A percentile compares a stretch with the other conserved stretches of the same genome.
Evolutionary conservation across 2,797 vertebrate genomes (phyloP).

Genomic region (Toxotes lorentzi): DNA sequence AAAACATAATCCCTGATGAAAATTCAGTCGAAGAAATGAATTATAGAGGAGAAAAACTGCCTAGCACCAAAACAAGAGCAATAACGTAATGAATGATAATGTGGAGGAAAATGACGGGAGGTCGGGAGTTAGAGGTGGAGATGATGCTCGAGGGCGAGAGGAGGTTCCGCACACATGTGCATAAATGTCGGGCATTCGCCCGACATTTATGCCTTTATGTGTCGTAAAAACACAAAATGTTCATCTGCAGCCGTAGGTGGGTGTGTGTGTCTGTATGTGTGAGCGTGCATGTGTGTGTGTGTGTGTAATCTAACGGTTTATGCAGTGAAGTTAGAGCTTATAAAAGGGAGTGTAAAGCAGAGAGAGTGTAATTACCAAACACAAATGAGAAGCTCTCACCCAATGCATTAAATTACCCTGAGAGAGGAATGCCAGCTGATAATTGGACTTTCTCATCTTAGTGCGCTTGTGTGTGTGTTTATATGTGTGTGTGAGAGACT

Average conservation of each 20-base stretch:
- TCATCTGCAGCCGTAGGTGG: constrained; percentile 59
- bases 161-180: not conserved
- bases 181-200: constrained; percentile 7
- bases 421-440: constrained; percentile 82
- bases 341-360: constrained; percentile 85
- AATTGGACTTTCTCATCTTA: constrained; percentile 83
- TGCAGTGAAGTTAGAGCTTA: constrained; percentile 82
- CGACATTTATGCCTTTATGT: constrained; percentile 23
- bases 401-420: constrained; percentile 84
- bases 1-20: constrained; percentile 80
- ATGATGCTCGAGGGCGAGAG: constrained; percentile 7
- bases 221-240: constrained; percentile 54
- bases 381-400: constrained; percentile 85
- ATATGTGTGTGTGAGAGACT: constrained; percentile 4
- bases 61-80: constrained; percentile 72
- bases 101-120: constrained; percentile 41
- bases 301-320: constrained; percentile 75
- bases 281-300: constrained; percentile 23
- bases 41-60: constrained; percentile 60
- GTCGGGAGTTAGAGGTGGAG: constrained; percentile 29
- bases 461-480: constrained; percentile 37
- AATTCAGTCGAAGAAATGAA: constrained; percentile 79
- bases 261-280: constrained; percentile 23
- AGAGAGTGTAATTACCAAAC: constrained; percentile 85
- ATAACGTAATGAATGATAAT: constrained; percentile 78